Percentiles rank a stretch among this genome's conserved stretches.
Evolutionary conservation across 2,888 invertebrate genomes (phyloP).

Genomic region (Oscheius myriophilus): DNA sequence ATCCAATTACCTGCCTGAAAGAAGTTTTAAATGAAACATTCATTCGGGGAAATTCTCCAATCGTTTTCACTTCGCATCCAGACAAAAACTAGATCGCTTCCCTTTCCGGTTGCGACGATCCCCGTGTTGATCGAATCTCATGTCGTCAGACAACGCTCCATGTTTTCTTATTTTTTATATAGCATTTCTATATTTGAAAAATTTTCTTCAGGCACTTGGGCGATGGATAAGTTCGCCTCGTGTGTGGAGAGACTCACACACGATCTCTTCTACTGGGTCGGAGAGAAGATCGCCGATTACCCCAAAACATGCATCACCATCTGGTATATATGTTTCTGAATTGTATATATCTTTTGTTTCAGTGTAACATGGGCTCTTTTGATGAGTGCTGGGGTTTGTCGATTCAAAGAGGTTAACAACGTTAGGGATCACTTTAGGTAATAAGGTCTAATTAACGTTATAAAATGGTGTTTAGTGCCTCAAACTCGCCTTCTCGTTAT

Average conservation of each 20-base stretch:
- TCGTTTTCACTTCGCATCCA: too few relatives aligned
- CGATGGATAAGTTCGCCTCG: constrained; percentile 27
- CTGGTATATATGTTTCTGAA: constrained; percentile 42
- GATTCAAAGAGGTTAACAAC: constrained; percentile 69
- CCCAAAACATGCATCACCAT: constrained; percentile 55
- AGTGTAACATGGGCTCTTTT: constrained; percentile 57
- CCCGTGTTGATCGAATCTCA: too few relatives aligned
- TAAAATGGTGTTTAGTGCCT: constrained; percentile 42
- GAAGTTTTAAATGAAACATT: too few relatives aligned
- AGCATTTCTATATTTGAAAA: too few relatives aligned
- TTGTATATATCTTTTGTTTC: constrained; percentile 17
- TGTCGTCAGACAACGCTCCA: too few relatives aligned
- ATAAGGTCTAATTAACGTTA: background rate
- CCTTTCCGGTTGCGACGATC: too few relatives aligned
- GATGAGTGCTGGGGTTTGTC: constrained; percentile 57
- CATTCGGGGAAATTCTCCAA: too few relatives aligned
- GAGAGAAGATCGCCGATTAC: constrained; percentile 56
- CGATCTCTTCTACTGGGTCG: constrained; percentile 59
- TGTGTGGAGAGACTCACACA: constrained; percentile 53
- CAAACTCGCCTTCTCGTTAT: constrained; percentile 64
- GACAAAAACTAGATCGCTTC: constrained; percentile 18
- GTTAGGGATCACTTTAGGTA: constrained; percentile 68
- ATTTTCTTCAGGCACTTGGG: constrained; percentile 23
- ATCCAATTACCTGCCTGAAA: too few relatives aligned
- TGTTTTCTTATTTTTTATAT: background rate